Base-by-base conservation (phyloP, 2,113 vertebrate genomes). In the Oncorhynchus mykiss region DNA sequence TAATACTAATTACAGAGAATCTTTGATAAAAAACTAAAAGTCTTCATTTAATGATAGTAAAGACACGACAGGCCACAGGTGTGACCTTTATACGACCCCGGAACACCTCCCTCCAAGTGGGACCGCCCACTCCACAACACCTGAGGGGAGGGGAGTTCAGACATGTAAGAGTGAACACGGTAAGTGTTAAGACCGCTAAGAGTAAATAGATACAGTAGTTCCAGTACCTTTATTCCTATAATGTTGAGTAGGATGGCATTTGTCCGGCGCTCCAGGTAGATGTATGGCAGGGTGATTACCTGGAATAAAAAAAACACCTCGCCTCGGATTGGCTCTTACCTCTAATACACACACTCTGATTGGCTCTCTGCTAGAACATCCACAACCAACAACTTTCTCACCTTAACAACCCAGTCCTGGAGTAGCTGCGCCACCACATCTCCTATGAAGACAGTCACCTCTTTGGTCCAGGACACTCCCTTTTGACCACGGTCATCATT, bases 401-500 rank as follows among this genome's bases (percentile, higher is more conserved):
- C 96, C 94, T 86, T 94, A 72, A 96, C 95, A 1, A 86, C 77
- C 87, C 92, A 87, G 70, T 95, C 93, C 79, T 95, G 96, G 24
- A 95, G 91, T 1, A 97, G 91, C 85, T 89, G 88, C 69, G 96
- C 93, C 0, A 78, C 76, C 59, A 91, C 4, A 4, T 93, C 90
- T 39, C 93, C 92, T 2, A 95, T 83, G 59, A 93, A 91, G 80
- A 97, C 92, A 0, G 89, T 88, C 71, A 96, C 95, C 82, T 96
- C 96, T 88, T 96, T 94, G 8, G 95, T 97, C 96, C 96, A 97
- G 77, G 96, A 94, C 73, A 97, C 96, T 0, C 94, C 94, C 7
- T 87, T 92, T 73, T 92, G 94, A 1, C 96, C 95, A 3, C 94
- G 92, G 77, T 93, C 91, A 18, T 95, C 92, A 1, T 97, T 97